These are phyloP conservation scores for Drosophila eugracilis DNA, from an alignment of 1,140 invertebrate genomes.

Conservation along the genomic window DNA sequence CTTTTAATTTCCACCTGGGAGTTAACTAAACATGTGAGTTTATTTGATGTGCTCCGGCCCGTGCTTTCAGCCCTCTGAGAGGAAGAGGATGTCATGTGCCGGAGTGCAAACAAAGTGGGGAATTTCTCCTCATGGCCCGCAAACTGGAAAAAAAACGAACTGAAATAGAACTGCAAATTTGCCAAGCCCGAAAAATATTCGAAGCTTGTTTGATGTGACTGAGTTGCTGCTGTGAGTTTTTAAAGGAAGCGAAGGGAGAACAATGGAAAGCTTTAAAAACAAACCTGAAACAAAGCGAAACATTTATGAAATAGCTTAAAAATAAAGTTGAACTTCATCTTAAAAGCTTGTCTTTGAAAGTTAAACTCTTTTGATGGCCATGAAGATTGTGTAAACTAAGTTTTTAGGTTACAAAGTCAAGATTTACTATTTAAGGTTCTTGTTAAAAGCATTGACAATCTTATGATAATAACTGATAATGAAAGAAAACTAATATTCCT, in stretches of 20 bases:
- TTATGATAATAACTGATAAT: too few relatives aligned
- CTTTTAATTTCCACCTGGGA: slow-evolving; percentile 75
- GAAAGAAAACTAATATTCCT: too few relatives aligned
- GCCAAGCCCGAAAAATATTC: slow-evolving; percentile 1
- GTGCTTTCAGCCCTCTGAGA: neutral
- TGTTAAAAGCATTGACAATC: too few relatives aligned
- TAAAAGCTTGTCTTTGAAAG: too few relatives aligned
- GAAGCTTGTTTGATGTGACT: slow-evolving; percentile 39
- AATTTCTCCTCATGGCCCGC: slow-evolving; percentile 8
- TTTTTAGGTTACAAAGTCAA: too few relatives aligned
- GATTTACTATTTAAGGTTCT: too few relatives aligned
- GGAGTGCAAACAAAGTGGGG: slow-evolving; percentile 38
- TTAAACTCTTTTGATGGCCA: too few relatives aligned
- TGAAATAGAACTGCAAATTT: slow-evolving; percentile 25
- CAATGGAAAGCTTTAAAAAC: neutral
- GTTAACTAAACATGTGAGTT: slow-evolving; percentile 77
- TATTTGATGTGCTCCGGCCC: slow-evolving; percentile 63
- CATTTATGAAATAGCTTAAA: neutral
- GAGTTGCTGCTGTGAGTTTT: slow-evolving; percentile 23
- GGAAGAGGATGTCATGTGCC: slow-evolving; percentile 44
- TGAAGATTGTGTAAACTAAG: too few relatives aligned
- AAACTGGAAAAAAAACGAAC: slow-evolving; percentile 13
- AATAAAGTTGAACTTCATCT: too few relatives aligned
- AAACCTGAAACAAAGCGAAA: neutral
- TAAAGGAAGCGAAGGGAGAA: neutral